Base-by-base conservation (phyloP, 2,113 vertebrate species). In the Donacobius atricapilla region DNA sequence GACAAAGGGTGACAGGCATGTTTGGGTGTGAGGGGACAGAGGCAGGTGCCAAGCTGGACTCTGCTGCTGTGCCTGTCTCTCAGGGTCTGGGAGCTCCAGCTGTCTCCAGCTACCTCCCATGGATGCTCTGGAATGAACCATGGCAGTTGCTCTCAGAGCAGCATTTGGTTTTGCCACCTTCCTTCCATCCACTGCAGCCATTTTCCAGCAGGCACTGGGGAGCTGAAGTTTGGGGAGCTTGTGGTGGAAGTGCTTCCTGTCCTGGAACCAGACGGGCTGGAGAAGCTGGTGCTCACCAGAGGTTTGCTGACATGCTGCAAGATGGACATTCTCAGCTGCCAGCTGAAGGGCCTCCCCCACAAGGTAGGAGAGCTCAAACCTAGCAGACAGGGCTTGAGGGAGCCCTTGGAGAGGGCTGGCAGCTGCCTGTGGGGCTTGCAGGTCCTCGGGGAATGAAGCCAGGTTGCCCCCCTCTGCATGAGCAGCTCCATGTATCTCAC, bases 241-340 rank as follows among this genome's bases (percentile, higher is more conserved):
- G 70, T 37, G n/a, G 93, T 98, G 11, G 65, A 94, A 35, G 35
- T 33, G 14, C 96, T 98, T 16, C 4, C 6, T 8, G 31, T 93
- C 21, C 44, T 75, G 53, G 63, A 57, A 17, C 39, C 87, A 31
- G 98, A 98, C 0, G 96, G 97, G 19, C 87, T 98, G 89, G 98
- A 94, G 88, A 93, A 94, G 65, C 95, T 99, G 94, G 97, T 98
- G 35, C 85, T 99, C 69, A 97, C 90, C 81, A 97, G 98, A 42
- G 98, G 98, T 40, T 97, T 99, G 56, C 96, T 99, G 89, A 98
- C 98, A 0, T 98, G 98, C 97, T 98, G 98, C 95, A 97, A 87
- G 68, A 95, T 40, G 9, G 96, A 98, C 53, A 95, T 99, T 79
- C 96, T 99, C 54, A 94, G 90, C 85, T 96, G 94, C 63, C 81